Conservation (phyloP, 1,140 invertebrate genomes). For the Cecropterus lyciades region DNA sequence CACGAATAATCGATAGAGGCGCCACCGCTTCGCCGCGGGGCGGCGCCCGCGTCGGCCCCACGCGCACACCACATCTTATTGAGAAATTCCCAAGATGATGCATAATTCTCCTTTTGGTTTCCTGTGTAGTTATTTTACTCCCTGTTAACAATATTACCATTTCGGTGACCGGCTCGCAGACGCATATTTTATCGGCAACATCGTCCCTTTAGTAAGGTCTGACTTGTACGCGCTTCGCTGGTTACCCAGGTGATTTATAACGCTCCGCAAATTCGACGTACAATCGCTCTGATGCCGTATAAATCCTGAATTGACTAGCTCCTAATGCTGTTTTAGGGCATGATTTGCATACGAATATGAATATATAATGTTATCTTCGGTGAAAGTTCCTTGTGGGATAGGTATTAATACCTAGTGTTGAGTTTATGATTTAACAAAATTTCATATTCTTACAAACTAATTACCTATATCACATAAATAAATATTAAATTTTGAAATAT, state of each 20-base stretch:
- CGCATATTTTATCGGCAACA: constrained; percentile 70
- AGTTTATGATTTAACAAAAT: no score
- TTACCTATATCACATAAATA: no score
- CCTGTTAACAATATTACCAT: constrained; percentile 82
- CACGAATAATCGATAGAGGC: constrained; percentile 68
- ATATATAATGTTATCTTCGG: background rate
- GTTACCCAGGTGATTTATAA: constrained; percentile 59
- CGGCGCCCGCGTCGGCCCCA: constrained; percentile 76
- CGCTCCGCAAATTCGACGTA: constrained; percentile 44
- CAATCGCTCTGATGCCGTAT: constrained; percentile 25
- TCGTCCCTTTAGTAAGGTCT: constrained; percentile 49
- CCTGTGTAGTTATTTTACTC: constrained; percentile 76
- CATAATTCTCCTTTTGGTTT: constrained; percentile 79
- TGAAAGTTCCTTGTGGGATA: background rate
- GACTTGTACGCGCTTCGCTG: constrained; percentile 44
- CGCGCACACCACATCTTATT: constrained; percentile 74
- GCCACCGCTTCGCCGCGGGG: constrained; percentile 73
- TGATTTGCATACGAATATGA: constrained; percentile 31
- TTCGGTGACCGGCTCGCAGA: constrained; percentile 70
- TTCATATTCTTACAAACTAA: no score
- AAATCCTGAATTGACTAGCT: constrained; percentile 26
- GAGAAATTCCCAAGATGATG: constrained; percentile 81
- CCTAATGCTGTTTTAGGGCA: constrained; percentile 24
- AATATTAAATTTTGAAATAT: no score
- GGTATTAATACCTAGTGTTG: no score